Evolutionary conservation across 1,140 invertebrate species (phyloP).

Genomic region (Cataglyphis hispanica): DNA sequence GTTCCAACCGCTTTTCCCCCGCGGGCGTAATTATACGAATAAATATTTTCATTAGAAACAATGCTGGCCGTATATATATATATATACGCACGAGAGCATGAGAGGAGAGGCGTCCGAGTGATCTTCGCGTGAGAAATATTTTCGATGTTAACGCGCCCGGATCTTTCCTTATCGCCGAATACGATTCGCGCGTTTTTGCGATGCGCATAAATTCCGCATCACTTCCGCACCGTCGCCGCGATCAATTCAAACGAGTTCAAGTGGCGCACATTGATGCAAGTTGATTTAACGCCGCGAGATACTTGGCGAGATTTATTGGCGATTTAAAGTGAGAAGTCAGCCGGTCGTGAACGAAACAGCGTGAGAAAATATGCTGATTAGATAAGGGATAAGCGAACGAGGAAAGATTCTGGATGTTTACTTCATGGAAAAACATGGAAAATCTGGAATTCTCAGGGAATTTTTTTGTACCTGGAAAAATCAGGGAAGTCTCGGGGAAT

Average conservation of each 20-base stretch:
- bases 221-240: background rate
- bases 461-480: no score
- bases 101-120: no score
- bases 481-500: no score
- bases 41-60: background rate
- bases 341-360: constrained; percentile 43
- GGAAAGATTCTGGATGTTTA: background rate
- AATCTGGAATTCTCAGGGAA: no score
- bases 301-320: constrained; percentile 60
- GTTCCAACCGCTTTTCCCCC: background rate
- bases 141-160: background rate
- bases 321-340: background rate
- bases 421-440: no score
- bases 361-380: constrained; percentile 59
- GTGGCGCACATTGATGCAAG: background rate
- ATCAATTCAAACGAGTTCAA: constrained; percentile 41
- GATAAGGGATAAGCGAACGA: constrained; percentile 51
- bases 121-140: no score
- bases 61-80: no score
- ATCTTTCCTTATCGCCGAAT: background rate
- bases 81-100: no score
- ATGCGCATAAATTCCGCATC: constrained; percentile 9
- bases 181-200: background rate
- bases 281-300: constrained; percentile 33
- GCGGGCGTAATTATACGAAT: no score